Evolutionary conservation across 64 coral and sea anemone genomes (phyloP).

Genomic region (Acropora tenuis): DNA sequence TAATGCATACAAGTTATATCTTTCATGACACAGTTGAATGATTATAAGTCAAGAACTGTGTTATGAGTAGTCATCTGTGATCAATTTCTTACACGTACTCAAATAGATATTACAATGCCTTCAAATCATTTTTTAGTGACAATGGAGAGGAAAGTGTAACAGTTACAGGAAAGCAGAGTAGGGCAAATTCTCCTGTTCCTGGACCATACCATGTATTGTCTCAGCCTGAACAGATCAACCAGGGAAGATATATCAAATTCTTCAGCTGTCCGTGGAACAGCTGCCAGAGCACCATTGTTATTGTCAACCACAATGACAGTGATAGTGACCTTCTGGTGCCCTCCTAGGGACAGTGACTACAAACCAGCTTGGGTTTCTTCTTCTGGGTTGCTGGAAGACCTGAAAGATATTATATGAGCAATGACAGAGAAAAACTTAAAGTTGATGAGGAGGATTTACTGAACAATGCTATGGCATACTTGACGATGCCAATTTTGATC

Average conservation of each 20-base stretch:
- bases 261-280: conserved; percentile 17
- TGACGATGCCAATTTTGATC: conserved; percentile 54
- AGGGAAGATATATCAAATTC: neutral
- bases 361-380: neutral
- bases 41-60: neutral
- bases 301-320: neutral
- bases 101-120: neutral
- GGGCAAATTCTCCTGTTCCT: neutral
- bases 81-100: neutral
- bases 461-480: conserved; percentile 59
- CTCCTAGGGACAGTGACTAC: neutral
- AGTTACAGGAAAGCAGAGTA: neutral
- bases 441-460: conserved; percentile 58
- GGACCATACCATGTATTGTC: neutral
- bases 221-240: neutral
- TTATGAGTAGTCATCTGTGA: neutral
- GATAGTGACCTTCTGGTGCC: conserved; percentile 13
- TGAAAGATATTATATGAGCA: conserved; percentile 22
- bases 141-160: neutral
- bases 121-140: neutral
- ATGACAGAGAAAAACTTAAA: conserved; percentile 23
- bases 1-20: neutral
- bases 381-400: neutral
- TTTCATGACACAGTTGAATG: neutral
- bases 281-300: conserved; percentile 21